Conservation (phyloP, 2,797 vertebrate genomes). For the Cryptoblepharus egeriae region DNA sequence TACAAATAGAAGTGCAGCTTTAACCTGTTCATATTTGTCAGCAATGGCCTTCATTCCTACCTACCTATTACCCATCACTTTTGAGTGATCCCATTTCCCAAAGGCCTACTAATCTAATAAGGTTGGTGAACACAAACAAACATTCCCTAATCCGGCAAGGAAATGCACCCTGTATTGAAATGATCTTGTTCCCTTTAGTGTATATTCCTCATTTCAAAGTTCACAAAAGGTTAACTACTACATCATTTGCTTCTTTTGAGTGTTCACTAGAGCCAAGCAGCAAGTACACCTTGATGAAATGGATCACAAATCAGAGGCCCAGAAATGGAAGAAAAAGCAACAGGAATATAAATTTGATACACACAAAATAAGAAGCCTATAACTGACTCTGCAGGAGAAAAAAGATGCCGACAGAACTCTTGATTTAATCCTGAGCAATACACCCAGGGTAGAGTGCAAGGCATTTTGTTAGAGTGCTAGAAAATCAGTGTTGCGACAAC, state of each 20-base stretch:
- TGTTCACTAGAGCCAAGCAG: background rate
- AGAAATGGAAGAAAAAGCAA: background rate
- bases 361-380: background rate
- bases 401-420: background rate
- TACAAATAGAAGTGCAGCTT: background rate
- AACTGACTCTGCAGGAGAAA: background rate
- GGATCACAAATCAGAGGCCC: background rate
- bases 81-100: background rate
- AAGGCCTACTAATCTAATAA: background rate
- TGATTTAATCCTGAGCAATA: background rate
- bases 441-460: too few relatives aligned
- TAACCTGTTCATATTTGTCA: background rate
- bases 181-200: background rate
- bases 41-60: background rate
- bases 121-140: background rate
- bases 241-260: background rate
- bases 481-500: background rate
- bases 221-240: background rate
- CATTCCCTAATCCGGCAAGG: background rate
- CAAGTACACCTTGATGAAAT: background rate
- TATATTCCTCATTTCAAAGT: background rate
- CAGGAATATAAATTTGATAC: background rate
- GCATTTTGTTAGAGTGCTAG: background rate
- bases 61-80: too few relatives aligned
- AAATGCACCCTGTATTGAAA: background rate